phyloP scores from a whole-genome alignment of 92 coral and sea anemone species.

The Ricordea florida region DNA sequence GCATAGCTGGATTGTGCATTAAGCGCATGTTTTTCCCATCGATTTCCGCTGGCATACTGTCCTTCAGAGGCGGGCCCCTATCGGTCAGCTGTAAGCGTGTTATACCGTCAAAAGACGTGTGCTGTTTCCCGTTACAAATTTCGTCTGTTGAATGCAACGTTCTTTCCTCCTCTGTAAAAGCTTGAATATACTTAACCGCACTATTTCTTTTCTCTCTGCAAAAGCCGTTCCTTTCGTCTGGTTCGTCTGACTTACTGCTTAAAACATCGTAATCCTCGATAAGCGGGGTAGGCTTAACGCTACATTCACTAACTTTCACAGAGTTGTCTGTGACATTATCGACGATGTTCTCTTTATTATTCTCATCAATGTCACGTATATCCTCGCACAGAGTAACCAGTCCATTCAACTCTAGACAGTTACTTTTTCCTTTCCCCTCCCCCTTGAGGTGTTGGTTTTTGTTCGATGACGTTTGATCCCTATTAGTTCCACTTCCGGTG shows the following conservation, averaged over 20 bases:
- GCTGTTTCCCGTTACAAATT: conserved; percentile 23
- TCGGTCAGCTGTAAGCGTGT: conserved; percentile 63
- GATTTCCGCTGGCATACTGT: conserved; percentile 32
- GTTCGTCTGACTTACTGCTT: conserved; percentile 1
- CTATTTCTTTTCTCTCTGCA: conserved; percentile 63
- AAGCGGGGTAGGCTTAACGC: conserved; percentile 20
- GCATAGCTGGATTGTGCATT: conserved; percentile 55
- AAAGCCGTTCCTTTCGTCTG: conserved; percentile 42
- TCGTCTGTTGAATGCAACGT: conserved; percentile 33
- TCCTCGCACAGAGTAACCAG: conserved; percentile 44
- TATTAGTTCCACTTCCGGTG: conserved; percentile 11
- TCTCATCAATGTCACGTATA: conserved; percentile 62
- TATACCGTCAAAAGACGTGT: conserved; percentile 44
- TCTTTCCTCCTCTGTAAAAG: conserved; percentile 54
- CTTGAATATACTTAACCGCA: conserved; percentile 79
- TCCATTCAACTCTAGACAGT: conserved; percentile 29
- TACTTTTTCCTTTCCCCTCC: conserved; percentile 54
- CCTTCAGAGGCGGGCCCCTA: conserved; percentile 66
- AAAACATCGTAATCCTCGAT: conserved; percentile 41
- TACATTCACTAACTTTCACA: neutral
- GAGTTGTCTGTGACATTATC: conserved; percentile 8
- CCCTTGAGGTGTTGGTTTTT: conserved; percentile 49
- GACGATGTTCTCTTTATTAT: conserved; percentile 78
- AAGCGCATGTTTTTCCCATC: conserved; percentile 52
- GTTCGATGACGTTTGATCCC: conserved; percentile 5